Conservation (phyloP, 2,797 vertebrate genomes). For the Crenuchus spilurus region DNA sequence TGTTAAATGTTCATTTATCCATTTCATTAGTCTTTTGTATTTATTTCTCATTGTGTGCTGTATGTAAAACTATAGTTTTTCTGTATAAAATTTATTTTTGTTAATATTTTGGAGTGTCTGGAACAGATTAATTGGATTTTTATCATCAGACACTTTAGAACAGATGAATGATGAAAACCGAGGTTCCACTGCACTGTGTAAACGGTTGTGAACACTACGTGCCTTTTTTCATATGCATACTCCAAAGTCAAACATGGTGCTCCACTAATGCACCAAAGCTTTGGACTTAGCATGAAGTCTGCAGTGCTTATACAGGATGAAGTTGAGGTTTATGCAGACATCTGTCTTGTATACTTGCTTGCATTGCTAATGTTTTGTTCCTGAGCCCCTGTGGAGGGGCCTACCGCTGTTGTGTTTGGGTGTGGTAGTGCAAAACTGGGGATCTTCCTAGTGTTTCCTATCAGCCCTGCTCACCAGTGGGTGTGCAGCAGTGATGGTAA, state of each 20-base stretch:
- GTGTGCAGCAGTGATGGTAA: constrained; percentile 1
- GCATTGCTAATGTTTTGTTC: not conserved
- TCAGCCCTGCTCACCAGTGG: constrained; percentile 36
- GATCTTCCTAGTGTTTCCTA: constrained; percentile 44
- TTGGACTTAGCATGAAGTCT: not conserved
- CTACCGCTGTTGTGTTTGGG: constrained; percentile 36
- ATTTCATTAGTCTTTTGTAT: too few species aligned
- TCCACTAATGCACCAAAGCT: constrained; percentile 7
- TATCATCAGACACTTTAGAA: too few species aligned
- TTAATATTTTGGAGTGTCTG: too few species aligned
- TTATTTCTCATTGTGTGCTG: too few species aligned
- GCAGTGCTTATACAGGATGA: not conserved
- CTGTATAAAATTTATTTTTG: too few species aligned
- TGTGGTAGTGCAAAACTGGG: constrained; percentile 46
- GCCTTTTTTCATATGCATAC: not conserved
- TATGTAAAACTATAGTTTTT: too few species aligned
- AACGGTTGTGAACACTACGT: not conserved
- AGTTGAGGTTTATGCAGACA: not conserved
- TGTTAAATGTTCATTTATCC: too few species aligned
- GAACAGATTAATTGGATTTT: too few species aligned
- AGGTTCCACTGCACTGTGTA: too few species aligned
- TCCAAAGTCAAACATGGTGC: not conserved
- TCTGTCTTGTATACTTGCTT: not conserved
- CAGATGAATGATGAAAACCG: too few species aligned
- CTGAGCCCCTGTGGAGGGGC: not conserved